Evolutionary conservation across 2,797 vertebrate species (phyloP).

Genomic region (Gambusia yucatana): DNA sequence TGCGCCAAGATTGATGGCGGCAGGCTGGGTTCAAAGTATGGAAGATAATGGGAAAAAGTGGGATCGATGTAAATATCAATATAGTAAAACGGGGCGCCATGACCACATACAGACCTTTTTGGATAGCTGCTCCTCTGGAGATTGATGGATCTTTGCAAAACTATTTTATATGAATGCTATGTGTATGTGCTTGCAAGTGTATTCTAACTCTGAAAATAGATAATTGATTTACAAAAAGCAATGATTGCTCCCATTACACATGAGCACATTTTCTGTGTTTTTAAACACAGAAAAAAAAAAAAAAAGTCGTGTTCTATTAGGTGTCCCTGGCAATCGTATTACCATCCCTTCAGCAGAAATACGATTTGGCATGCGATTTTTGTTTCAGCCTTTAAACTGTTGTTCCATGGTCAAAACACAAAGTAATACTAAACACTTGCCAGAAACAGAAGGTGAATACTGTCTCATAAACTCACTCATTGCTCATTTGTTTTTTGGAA

Average conservation of each 20-base stretch:
- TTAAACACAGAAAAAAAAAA: conserved; percentile 1
- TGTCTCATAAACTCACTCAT: neutral
- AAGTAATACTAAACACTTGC: neutral
- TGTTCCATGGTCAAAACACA: neutral
- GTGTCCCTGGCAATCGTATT: neutral
- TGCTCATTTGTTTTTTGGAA: neutral
- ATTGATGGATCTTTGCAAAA: conserved; percentile 44
- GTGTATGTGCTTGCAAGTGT: conserved; percentile 11
- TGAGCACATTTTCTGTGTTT: conserved; percentile 14
- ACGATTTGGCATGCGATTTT: neutral
- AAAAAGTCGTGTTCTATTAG: neutral
- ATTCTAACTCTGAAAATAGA: conserved; percentile 19
- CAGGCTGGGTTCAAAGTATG: conserved; percentile 53
- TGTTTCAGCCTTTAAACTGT: neutral
- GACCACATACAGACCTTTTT: conserved; percentile 47
- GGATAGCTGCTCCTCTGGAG: conserved; percentile 55
- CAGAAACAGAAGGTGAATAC: neutral
- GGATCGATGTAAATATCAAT: conserved; percentile 80
- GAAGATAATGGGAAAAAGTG: conserved; percentile 74
- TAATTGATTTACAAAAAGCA: conserved; percentile 1
- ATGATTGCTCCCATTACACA: neutral
- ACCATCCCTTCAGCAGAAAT: neutral
- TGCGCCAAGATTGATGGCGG: conserved; percentile 53
- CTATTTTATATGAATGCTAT: neutral
- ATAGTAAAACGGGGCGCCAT: conserved; percentile 59